Evolutionary conservation across 2,797 vertebrate genomes (phyloP).

Genomic region (Synaphobranchus kaupii): DNA sequence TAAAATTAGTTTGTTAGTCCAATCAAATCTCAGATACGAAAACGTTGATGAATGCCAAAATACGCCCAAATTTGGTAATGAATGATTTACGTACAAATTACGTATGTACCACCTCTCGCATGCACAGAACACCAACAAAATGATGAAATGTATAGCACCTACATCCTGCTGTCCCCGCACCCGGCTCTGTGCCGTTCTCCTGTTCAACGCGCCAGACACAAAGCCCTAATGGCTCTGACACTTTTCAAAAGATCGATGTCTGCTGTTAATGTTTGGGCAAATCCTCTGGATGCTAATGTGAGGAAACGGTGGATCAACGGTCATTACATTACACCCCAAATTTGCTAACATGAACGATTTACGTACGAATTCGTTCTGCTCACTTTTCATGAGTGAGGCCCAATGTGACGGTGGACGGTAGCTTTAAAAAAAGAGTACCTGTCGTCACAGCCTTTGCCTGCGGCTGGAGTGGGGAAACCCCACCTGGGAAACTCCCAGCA

Average conservation of each 20-base stretch:
- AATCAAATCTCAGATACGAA: too few relatives aligned
- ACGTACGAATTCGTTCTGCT: too few relatives aligned
- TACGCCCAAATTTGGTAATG: too few relatives aligned
- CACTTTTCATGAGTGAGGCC: too few relatives aligned
- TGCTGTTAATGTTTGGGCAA: neutral
- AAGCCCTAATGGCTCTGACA: neutral
- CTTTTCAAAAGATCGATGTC: neutral
- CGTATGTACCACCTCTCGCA: too few relatives aligned
- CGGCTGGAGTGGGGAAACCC: neutral
- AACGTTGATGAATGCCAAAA: too few relatives aligned
- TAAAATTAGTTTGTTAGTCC: too few relatives aligned
- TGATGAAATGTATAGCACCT: neutral
- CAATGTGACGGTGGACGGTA: neutral
- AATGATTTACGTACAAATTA: too few relatives aligned
- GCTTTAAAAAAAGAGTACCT: neutral
- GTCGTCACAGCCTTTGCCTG: neutral
- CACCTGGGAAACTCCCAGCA: neutral
- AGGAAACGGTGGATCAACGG: neutral
- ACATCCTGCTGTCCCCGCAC: neutral
- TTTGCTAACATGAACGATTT: too few relatives aligned
- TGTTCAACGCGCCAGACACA: neutral
- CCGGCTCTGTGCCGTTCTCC: neutral
- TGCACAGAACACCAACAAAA: too few relatives aligned
- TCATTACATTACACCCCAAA: neutral
- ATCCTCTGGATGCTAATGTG: neutral